Conservation (phyloP, 1,140 invertebrate genomes). For the Drosophila sp. region DNA sequence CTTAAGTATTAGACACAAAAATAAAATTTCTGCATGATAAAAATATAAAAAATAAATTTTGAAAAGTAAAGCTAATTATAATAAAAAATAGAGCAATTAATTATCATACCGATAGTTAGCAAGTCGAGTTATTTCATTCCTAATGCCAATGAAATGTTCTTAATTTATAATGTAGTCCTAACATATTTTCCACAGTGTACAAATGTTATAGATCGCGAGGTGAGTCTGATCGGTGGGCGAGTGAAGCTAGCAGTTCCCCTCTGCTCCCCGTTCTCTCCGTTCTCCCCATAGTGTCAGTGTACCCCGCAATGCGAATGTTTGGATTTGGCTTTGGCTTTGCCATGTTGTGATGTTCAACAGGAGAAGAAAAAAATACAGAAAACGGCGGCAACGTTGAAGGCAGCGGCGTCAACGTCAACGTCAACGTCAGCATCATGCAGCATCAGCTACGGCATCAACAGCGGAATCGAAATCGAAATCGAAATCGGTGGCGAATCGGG, state of each 20-base stretch:
- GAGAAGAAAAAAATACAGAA: constrained; percentile 7
- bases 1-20: too few relatives aligned
- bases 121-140: too few relatives aligned
- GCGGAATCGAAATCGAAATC: constrained; percentile 34
- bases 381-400: constrained; percentile 5
- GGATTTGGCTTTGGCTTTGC: constrained; percentile 48
- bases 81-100: too few relatives aligned
- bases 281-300: background rate
- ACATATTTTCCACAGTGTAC: constrained; percentile 35
- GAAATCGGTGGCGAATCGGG: constrained; percentile 45
- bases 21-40: too few relatives aligned
- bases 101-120: too few relatives aligned
- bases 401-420: constrained; percentile 26
- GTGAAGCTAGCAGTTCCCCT: constrained; percentile 43
- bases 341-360: constrained; percentile 44
- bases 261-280: background rate
- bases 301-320: constrained; percentile 57
- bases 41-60: too few relatives aligned
- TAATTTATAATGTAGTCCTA: background rate
- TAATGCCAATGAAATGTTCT: background rate
- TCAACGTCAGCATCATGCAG: constrained; percentile 13
- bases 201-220: constrained; percentile 36
- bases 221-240: constrained; percentile 38
- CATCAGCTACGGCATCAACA: constrained; percentile 12
- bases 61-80: too few relatives aligned